Conservation (phyloP, 2,113 vertebrate species). For the Paedocypris sp. region DNA sequence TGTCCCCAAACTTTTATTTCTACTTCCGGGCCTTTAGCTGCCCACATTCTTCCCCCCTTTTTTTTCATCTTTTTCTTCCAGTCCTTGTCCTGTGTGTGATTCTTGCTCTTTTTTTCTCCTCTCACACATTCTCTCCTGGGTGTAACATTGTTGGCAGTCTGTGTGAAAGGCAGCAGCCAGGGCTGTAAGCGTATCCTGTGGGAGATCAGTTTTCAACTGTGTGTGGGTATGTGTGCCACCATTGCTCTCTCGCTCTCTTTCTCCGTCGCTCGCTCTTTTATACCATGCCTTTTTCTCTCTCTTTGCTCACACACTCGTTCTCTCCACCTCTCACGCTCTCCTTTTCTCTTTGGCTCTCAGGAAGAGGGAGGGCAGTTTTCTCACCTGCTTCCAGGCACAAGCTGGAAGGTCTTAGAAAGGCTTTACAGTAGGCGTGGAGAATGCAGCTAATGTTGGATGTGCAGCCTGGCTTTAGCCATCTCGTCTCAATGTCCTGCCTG, state of each 20-base stretch:
- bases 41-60: slow-evolving; percentile 10
- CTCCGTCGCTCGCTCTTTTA: not conserved
- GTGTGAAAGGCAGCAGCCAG: slow-evolving; percentile 37
- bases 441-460: slow-evolving; percentile 24
- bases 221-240: slow-evolving; percentile 21
- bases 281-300: too few species aligned
- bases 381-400: slow-evolving; percentile 27
- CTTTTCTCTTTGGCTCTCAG: not conserved
- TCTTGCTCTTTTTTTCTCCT: slow-evolving; percentile 15
- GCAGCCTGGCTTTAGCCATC: slow-evolving; percentile 14
- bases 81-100: not conserved
- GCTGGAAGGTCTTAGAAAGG: slow-evolving; percentile 18
- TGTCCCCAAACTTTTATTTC: not conserved
- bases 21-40: slow-evolving; percentile 15
- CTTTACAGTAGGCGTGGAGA: slow-evolving; percentile 18
- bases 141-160: slow-evolving; percentile 41
- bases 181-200: slow-evolving; percentile 38
- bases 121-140: slow-evolving; percentile 29
- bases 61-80: slow-evolving; percentile 3
- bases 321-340: not conserved
- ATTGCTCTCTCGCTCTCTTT: not conserved
- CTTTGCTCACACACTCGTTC: too few species aligned
- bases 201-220: slow-evolving; percentile 39
- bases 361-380: slow-evolving; percentile 4
- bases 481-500: slow-evolving; percentile 26